Base-by-base conservation (phyloP, 1,140 invertebrate species). In the Heliconius eleuchia region DNA sequence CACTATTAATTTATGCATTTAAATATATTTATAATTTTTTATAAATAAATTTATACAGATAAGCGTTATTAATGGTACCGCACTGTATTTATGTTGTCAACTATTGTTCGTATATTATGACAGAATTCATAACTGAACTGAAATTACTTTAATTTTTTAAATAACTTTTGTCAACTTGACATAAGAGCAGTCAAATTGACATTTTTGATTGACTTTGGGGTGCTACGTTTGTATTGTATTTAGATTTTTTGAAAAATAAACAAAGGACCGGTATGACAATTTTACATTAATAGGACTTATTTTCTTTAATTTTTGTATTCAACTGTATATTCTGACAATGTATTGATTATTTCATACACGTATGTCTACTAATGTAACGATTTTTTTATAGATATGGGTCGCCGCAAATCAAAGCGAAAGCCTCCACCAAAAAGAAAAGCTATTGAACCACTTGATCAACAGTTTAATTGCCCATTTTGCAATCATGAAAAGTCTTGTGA, bases 401-500 rank as follows among this genome's bases (percentile, higher is more conserved):
- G 99, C 82, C 96, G 98, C 72, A 99, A 99, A 95, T 99, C 99
- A 85, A 99, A 99, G 95, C 96, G 98, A 88, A 99, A 99, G 95
- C 98, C 99, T 18, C 98, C 99, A 13, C 96, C 98, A 42, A 99
- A 99, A 93, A 95, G 97, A 83, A 99, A 99, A 95, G 97, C 97
- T 8, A 98, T 99, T 85, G 97, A 99, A 89, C 98, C 99, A 2
- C 93, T 99, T 42, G 99, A 99, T 89, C 97, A 97, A 73, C 97
- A 99, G 88, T 99, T 99, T 91, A 99, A 99, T 92, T 99, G 99
- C 90, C 99, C 99, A 8, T 99, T 99, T 95, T 99, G 99, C 94
- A 99, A 99, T 95, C 99, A 99, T 90, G 99, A 99, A 94, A 99
- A 98, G 87, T 99, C 99, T 1, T 99, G 99, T 95, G 99, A 99